These are phyloP conservation scores for Porites divaricata DNA, from an alignment of 92 coral and sea anemone species.

Conservation along the genomic window DNA sequence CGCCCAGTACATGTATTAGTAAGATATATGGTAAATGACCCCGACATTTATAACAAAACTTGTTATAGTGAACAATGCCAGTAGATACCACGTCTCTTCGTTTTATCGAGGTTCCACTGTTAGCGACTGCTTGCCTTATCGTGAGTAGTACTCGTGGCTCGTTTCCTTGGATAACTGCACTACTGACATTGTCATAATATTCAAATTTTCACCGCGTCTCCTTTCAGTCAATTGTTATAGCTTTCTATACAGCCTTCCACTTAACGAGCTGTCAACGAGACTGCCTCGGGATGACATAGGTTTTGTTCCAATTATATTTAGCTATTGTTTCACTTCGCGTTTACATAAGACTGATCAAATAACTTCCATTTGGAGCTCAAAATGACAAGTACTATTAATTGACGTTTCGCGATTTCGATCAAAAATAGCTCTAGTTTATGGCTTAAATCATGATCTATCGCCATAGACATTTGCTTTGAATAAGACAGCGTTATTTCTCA, in stretches of 20 bases:
- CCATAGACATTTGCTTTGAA: neutral
- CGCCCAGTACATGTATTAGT: too few species aligned
- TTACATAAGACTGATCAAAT: constrained; percentile 32
- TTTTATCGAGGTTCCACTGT: too few species aligned
- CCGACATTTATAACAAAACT: too few species aligned
- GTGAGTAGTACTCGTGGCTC: too few species aligned
- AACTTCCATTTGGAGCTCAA: neutral
- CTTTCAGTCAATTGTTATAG: neutral
- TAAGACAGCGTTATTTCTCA: neutral
- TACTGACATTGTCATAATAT: neutral
- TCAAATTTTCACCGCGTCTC: neutral
- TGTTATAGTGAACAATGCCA: too few species aligned
- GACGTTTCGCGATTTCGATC: constrained; percentile 8
- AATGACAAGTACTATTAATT: constrained; percentile 5
- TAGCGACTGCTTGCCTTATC: too few species aligned
- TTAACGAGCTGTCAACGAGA: constrained; percentile 31
- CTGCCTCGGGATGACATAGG: constrained; percentile 20
- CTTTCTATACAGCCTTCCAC: neutral
- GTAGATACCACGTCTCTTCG: too few species aligned
- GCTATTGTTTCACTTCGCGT: constrained; percentile 16
- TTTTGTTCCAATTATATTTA: constrained; percentile 13
- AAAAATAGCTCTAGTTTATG: neutral
- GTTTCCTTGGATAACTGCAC: too few species aligned
- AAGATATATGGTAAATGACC: too few species aligned
- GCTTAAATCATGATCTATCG: neutral